Percentiles rank a stretch among this genome's conserved stretches.
These are phyloP conservation scores for Drosophila lutescens DNA, from an alignment of 2,888 invertebrate species.

Conservation along the genomic window DNA sequence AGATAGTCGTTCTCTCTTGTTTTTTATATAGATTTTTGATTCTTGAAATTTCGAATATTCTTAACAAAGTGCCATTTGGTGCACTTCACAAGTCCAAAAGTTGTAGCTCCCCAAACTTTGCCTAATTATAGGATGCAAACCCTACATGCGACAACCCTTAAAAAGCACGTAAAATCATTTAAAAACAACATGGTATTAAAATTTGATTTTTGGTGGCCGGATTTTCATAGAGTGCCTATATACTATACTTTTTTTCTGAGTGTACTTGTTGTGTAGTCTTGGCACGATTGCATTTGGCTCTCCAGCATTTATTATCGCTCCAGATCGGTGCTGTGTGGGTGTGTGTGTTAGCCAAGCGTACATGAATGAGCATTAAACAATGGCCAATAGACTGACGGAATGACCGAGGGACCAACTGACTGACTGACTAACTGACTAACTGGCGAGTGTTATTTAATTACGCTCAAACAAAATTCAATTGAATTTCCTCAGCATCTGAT, in stretches of 20 bases:
- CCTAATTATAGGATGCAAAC: too few species aligned
- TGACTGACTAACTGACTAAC: conserved; percentile 22
- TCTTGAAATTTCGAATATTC: too few species aligned
- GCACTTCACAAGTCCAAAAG: too few species aligned
- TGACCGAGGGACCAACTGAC: conserved; percentile 12
- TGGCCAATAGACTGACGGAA: conserved; percentile 6
- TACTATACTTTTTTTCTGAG: not conserved
- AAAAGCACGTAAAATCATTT: too few species aligned
- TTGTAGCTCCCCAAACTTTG: too few species aligned
- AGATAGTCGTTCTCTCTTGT: too few species aligned
- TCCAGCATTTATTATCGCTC: conserved; percentile 36
- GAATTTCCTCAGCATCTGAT: conserved; percentile 33
- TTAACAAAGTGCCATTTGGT: too few species aligned
- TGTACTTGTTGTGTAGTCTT: conserved; percentile 12
- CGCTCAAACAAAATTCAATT: conserved; percentile 51
- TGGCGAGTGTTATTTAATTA: conserved; percentile 52
- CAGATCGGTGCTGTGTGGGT: conserved; percentile 34
- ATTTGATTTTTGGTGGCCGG: too few species aligned
- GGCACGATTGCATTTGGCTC: conserved; percentile 36
- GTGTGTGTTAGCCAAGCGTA: conserved; percentile 24
- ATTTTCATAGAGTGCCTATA: too few species aligned
- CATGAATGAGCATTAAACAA: conserved; percentile 46
- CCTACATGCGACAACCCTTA: too few species aligned
- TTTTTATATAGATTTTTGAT: too few species aligned
- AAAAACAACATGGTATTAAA: too few species aligned